Base-by-base conservation (phyloP, 2,113 vertebrate genomes). In the Copsychus sechellarum region DNA sequence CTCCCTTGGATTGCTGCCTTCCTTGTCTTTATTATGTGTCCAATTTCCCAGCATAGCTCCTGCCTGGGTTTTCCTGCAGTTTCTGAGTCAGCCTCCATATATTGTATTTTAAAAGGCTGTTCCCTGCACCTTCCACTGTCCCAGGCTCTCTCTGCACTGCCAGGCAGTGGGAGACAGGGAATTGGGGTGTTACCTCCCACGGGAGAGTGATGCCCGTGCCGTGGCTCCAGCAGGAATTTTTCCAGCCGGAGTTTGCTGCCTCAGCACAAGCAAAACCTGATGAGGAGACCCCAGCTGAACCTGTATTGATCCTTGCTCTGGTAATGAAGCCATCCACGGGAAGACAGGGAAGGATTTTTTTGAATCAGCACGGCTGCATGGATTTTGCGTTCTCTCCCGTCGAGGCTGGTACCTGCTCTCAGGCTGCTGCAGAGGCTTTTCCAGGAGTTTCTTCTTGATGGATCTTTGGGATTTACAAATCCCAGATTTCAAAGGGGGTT, bases 221-320 rank as follows among this genome's bases (percentile, higher is more conserved):
- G 0, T 2, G 40, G 36, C 87, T 69, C 1, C 0, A 0, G 23
- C 25, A n/a, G 51, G 54, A 66, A 8, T 0, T 0, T 3, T 40
- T 36, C 0, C 40, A 40, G 40, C 3, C 34, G 65, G 24, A 22
- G 33, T 42, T 42, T 29, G 42, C 67, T 47, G 43, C 3, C 57
- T 65, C 66, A 47, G 73, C 57, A 25, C 8, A 7, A 76, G 81
- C 28, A 7, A 12, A 90, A 40, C 50, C 60, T 1, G 0, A 2
- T 2, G 47, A 81, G 51, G 74, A 93, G 81, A 67, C 90, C 93
- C 14, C n/a, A 69, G 87, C 66, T 82, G 81, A 92, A 90, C 90
- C 51, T 5, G 1, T 86, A 93, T 90, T 1, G 67, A 94, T 93
- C 82, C 36, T 25, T 34, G 21, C 57, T 69, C 28, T 1, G 12